Conservation (phyloP, 1,140 invertebrate species). For the Sitophilus oryzae region DNA sequence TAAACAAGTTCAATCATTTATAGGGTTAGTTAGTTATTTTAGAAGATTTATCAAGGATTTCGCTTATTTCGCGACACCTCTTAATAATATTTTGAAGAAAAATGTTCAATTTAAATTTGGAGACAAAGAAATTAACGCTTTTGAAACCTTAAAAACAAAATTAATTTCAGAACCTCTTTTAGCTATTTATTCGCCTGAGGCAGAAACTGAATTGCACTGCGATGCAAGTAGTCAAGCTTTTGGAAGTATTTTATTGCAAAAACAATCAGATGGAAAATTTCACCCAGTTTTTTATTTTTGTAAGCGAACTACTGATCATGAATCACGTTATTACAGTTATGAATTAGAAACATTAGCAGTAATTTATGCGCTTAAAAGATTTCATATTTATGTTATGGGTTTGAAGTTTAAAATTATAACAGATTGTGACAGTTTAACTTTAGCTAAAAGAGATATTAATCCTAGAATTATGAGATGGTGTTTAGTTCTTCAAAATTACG, state of each 20-base stretch:
- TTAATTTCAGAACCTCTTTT: slow-evolving; percentile 36
- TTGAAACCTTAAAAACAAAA: slow-evolving; percentile 22
- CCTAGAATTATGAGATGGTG: too few relatives aligned
- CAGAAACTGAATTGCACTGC: not conserved
- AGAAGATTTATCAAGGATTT: slow-evolving; percentile 31
- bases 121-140: slow-evolving; percentile 15
- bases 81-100: slow-evolving; percentile 26
- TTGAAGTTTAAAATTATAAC: slow-evolving; percentile 46
- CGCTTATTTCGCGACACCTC: slow-evolving; percentile 29
- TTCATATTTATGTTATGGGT: slow-evolving; percentile 46
- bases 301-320: not conserved
- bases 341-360: slow-evolving; percentile 11
- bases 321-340: not conserved
- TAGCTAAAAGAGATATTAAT: too few relatives aligned
- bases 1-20: slow-evolving; percentile 32
- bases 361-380: slow-evolving; percentile 36
- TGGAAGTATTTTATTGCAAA: slow-evolving; percentile 1
- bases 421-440: too few relatives aligned
- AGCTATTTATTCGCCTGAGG: slow-evolving; percentile 35
- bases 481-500: too few relatives aligned
- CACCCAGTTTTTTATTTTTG: slow-evolving; percentile 1
- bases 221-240: not conserved
- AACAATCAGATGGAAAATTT: not conserved
- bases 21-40: slow-evolving; percentile 39
- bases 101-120: not conserved